Percentiles rank a stretch among this genome's conserved stretches.
phyloP scores from a whole-genome alignment of 2,113 vertebrate genomes.

The Eulemur macaco region DNA sequence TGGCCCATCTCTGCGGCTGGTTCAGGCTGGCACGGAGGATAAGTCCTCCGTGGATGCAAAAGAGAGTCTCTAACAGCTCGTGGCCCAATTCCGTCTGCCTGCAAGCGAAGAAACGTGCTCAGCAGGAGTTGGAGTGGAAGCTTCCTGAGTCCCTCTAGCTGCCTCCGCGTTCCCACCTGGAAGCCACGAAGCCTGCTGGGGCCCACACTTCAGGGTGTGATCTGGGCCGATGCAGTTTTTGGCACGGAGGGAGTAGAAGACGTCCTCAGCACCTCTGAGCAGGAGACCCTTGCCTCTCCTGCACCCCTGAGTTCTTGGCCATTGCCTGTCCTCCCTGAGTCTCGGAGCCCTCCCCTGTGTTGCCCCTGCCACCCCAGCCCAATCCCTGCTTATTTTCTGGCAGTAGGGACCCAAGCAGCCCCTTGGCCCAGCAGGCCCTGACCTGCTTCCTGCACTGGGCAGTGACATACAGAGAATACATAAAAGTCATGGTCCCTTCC shows the following conservation, averaged over 20 bases:
- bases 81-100: neutral
- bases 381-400: neutral
- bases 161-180: neutral
- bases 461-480: neutral
- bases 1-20: neutral
- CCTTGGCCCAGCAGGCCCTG: neutral
- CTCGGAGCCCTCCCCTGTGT: neutral
- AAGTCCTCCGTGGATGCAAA: neutral
- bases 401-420: neutral
- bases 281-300: neutral
- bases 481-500: neutral
- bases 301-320: neutral
- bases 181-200: neutral
- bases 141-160: accelerated
- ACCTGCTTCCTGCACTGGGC: neutral
- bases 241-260: neutral
- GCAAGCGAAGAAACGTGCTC: accelerated
- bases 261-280: neutral
- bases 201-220: neutral
- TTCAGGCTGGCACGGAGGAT: neutral
- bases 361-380: too few species aligned
- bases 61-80: neutral
- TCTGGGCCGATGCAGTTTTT: neutral
- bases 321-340: neutral
- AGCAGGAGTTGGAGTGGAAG: accelerated